phyloP scores from a whole-genome alignment of 2,113 vertebrate genomes.

The Callipepla squamata region DNA sequence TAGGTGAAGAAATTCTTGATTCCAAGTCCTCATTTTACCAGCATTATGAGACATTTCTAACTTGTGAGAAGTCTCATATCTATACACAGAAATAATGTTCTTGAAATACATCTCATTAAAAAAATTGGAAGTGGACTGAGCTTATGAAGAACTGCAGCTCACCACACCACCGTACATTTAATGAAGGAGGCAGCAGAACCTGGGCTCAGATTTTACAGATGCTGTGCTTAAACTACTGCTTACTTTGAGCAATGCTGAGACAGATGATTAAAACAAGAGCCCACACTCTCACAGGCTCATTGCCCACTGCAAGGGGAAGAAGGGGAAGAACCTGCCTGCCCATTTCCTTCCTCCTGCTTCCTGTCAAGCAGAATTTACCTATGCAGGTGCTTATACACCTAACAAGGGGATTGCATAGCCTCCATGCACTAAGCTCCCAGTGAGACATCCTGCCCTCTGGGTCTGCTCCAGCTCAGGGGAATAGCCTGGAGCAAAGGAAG shows the following conservation, averaged over 20 bases:
- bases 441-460: neutral
- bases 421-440: neutral
- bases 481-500: neutral
- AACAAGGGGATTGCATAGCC: neutral
- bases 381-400: neutral
- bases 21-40: neutral
- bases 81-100: neutral
- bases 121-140: neutral
- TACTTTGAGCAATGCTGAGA: neutral
- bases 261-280: neutral
- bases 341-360: neutral
- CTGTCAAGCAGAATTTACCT: accelerated
- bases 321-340: neutral
- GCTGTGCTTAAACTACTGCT: neutral
- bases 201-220: neutral
- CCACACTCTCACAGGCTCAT: neutral
- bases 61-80: neutral
- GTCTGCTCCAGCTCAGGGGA: neutral
- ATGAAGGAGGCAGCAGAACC: neutral
- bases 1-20: neutral
- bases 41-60: neutral
- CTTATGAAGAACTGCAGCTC: neutral
- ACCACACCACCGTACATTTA: neutral
- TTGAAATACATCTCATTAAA: neutral
- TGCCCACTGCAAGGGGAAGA: neutral